Evolutionary conservation across 1,140 invertebrate species (phyloP), one percentile per base, ranked within the genome.

Genomic region (Fopius arisanus): DNA sequence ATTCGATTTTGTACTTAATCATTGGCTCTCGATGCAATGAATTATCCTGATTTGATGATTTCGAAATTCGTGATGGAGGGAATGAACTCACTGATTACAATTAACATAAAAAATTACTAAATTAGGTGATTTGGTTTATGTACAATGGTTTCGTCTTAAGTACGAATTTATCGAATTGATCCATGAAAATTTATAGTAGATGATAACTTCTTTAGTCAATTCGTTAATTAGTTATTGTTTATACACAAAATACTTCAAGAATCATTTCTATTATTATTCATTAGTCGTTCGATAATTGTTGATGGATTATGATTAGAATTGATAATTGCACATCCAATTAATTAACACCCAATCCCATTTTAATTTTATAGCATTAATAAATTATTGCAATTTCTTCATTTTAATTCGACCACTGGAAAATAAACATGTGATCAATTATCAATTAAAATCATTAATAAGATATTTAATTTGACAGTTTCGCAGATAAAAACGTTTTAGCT

Each of bases 1-100:
- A 37, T 10, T 37, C 23, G 62, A 75, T 75, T 75, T 71, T 75
- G 73, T 75, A 75, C 68, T 75, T 70, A 75, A 70, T 75, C 69
- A 71, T 75, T 73, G 72, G 72, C 65, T 41, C 54, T 67, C 16
- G n/a, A 6, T 33, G 10, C 16, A n/a, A 66, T 37, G 63, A 40
- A 66, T 66, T 33, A 6, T 16, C 33, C 28, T 63, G 21, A 26
- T 59, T 59, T 14, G 23, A 26, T 59, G 54, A 59, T 59, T 26
- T 59, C 26, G 10, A 59, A 26, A 14, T 10, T 26, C 14, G 54
- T 59, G 54, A 59, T 28, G 54, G 54, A 59, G 54, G 54, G 54
- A 59, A 59, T 59, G 6, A 26, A 23, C 54, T 59, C 54, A 59
- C 54, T 59, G 19, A 59, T 28, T 59, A 26, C 19, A 59, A 59